A percentile compares a stretch with the other conserved stretches of the same genome.
These are phyloP conservation scores for Octomys mimax DNA, from an alignment of 2,797 vertebrate genomes.

Conservation along the genomic window DNA sequence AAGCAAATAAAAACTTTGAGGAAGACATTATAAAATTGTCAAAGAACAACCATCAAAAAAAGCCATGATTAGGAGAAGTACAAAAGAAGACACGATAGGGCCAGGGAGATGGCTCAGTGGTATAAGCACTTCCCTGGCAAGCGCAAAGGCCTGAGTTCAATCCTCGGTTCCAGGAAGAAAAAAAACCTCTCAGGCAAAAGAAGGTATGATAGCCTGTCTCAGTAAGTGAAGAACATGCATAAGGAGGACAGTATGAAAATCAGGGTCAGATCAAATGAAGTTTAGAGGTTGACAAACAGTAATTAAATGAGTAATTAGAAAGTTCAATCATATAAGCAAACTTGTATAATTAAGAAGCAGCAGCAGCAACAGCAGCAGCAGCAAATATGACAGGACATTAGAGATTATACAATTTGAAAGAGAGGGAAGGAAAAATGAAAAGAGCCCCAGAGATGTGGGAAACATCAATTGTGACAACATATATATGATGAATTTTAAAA, in stretches of 20 bases:
- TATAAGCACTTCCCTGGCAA: no score
- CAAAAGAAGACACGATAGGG: neutral
- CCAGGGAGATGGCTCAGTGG: no score
- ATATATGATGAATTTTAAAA: neutral
- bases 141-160: no score
- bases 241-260: neutral
- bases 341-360: neutral
- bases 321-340: neutral
- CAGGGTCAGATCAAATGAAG: neutral
- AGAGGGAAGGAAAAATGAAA: neutral
- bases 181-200: neutral
- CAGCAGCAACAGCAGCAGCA: no score
- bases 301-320: neutral
- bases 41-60: constrained; percentile 24
- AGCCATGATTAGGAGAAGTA: neutral
- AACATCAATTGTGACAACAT: neutral
- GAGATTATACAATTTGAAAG: neutral
- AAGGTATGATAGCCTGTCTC: neutral
- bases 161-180: no score
- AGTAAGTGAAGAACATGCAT: neutral
- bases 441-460: neutral
- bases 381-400: constrained; percentile 6
- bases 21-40: neutral
- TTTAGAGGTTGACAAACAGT: constrained; percentile 19
- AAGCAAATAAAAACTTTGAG: constrained; percentile 42